Conservation (phyloP, 2,797 vertebrate genomes). For the Lacerta agilis region DNA sequence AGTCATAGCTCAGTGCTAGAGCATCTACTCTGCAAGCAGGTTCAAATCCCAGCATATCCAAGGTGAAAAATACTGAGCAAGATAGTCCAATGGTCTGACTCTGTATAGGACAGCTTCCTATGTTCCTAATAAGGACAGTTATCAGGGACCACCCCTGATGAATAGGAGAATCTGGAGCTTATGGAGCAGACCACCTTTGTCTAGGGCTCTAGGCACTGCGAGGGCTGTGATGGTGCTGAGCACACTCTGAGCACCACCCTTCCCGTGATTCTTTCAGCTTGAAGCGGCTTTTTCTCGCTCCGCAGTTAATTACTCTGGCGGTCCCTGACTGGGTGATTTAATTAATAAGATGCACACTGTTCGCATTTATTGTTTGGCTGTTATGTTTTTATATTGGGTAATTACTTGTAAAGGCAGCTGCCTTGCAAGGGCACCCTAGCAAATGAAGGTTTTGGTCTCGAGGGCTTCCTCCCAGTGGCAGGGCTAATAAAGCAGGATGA, state of each 20-base stretch:
- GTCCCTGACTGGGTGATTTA: slow-evolving; percentile 23
- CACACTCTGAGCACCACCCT: neutral
- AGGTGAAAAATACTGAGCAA: too few species aligned
- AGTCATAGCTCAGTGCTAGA: too few species aligned
- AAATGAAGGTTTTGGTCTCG: neutral
- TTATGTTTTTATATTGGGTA: slow-evolving; percentile 34
- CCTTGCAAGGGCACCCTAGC: slow-evolving; percentile 9
- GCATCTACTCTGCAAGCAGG: too few species aligned
- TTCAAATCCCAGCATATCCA: too few species aligned
- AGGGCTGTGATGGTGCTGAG: neutral
- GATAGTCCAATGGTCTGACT: too few species aligned
- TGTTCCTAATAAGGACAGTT: neutral
- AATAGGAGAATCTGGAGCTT: neutral
- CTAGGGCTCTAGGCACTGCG: neutral
- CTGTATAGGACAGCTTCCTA: too few species aligned
- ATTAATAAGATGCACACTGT: slow-evolving; percentile 37
- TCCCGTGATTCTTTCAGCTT: fast-evolving
- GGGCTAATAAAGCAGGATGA: slow-evolving; percentile 2
- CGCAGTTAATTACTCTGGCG: slow-evolving; percentile 26
- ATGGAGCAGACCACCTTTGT: neutral
- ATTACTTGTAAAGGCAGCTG: slow-evolving; percentile 32
- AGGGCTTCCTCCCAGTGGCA: neutral
- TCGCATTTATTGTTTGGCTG: slow-evolving; percentile 17
- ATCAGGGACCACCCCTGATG: neutral
- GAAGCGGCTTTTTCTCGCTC: neutral